A percentile compares a stretch with the other conserved stretches of the same genome.
Evolutionary conservation across 2,797 vertebrate species (phyloP).

Genomic region (Falco naumanni): DNA sequence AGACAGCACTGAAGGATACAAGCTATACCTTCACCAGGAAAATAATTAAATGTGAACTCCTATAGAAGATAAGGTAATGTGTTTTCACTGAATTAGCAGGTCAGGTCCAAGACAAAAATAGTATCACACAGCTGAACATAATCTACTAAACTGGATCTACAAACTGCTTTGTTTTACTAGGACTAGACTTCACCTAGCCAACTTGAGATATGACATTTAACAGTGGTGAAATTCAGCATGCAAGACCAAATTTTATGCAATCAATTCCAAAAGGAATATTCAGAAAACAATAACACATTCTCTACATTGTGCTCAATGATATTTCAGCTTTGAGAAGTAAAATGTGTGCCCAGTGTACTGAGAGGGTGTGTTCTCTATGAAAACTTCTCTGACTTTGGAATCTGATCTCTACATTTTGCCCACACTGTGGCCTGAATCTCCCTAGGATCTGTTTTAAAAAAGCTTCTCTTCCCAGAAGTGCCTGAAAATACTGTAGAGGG

Average conservation of each 20-base stretch:
- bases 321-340: neutral
- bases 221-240: neutral
- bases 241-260: neutral
- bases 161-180: slow-evolving; percentile 30
- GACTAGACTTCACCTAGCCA: neutral
- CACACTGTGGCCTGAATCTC: neutral
- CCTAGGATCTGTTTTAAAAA: neutral
- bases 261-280: neutral
- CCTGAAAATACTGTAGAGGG: neutral
- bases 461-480: neutral
- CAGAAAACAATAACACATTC: neutral
- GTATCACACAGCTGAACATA: neutral
- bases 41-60: slow-evolving; percentile 8
- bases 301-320: neutral
- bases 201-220: neutral
- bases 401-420: neutral
- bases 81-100: slow-evolving; percentile 28
- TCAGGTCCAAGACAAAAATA: slow-evolving; percentile 15
- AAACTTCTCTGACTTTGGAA: neutral
- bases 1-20: neutral
- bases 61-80: neutral
- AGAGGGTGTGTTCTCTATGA: neutral
- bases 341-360: neutral
- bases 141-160: slow-evolving; percentile 22
- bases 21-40: neutral